Evolutionary conservation across 2,888 invertebrate species (phyloP), one percentile per base, ranked within the genome.

Genomic region (Acrobasis consociella): DNA sequence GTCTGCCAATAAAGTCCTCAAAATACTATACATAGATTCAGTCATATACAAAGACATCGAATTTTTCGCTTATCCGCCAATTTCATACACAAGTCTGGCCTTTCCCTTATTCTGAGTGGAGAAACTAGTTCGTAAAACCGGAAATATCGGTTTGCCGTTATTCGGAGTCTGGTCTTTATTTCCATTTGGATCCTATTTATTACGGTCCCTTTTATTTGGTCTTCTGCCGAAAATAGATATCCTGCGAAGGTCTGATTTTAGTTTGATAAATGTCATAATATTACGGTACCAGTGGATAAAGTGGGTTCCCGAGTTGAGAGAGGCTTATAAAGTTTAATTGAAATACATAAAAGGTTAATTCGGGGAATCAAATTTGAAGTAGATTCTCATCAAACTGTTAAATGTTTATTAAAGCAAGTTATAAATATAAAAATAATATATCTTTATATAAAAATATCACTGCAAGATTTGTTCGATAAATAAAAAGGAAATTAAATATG

Each of bases 131-230:
- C 49, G 55, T 49, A 62, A 62, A 55, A 55, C 16, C 49, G 49
- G 53, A 31, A 62, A 62, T 62, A 62, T 61, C 37, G 55, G 46
- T 46, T 52, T 11, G 17, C 46, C 55, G 49, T 42, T 49, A 53
- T 52, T 61, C 49, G 49, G 31, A 49, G 37, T 49, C 37, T 49
- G 62, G 55, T 55, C 55, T 62, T 62, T 62, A 62, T 62, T 62
- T 62, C 62, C 62, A 62, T 62, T 56, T 49, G 55, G 62, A 37
- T 17, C 38, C 62, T 62, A 53, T 62, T 62, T 62, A 62, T 56
- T 49, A 56, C 55, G 62, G 62, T 62, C 55, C 49, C 49, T 62
- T 60, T 62, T 62, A 62, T 56, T n/a, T 55, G 22, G 38, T 55
- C 37, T 49, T 38, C 49, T 53, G 37, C 15, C 8, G 49, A 55